Base-by-base conservation (phyloP, 1,140 invertebrate species). In the Charaxes varanes region DNA sequence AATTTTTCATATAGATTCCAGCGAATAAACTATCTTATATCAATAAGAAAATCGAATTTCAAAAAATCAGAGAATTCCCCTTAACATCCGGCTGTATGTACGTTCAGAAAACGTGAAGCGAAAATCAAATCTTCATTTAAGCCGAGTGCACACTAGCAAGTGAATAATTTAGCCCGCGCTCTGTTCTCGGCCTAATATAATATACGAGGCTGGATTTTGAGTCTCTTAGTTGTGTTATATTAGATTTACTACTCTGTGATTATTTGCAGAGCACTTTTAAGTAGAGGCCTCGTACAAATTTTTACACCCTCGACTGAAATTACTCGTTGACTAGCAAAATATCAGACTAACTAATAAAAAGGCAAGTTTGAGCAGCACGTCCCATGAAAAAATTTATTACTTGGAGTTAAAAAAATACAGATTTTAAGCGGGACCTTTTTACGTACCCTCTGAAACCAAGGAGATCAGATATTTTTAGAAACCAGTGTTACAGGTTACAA, bases 181-280 rank as follows among this genome's bases (percentile, higher is more conserved):
- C 60, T 62, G 64, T 59, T 52, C 60, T 51, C 60, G 48, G 62
- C 64, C 64, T 77, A 70, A 77, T 72, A 73, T 73, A 77, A 77
- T 73, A 68, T 67, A 72, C 66, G 62, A 42, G 43, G 32, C 55
- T 41, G 61, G 67, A 67, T 71, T 71, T 64, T 66, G 64, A 66
- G 62, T 63, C 58, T 68, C 57, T 58, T 62, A 64, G 53, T 72
- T 67, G 61, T 64, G 59, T 64, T 72, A 63, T 74, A 77, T 77
- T 77, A 74, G 72, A 77, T 77, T 77, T 72, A 77, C 55, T 65
- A 61, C 62, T 65, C 64, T 57, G 61, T 73, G 66, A 77, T 74
- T 77, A 62, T 72, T 46, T 54, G 49, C 36, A 77, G 72, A 61
- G 54, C 41, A 65, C 22, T 10, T 24, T 2, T 24, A 8, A 7